Conservation (phyloP, 1,140 invertebrate genomes). For the Hylyphantes graminicola region DNA sequence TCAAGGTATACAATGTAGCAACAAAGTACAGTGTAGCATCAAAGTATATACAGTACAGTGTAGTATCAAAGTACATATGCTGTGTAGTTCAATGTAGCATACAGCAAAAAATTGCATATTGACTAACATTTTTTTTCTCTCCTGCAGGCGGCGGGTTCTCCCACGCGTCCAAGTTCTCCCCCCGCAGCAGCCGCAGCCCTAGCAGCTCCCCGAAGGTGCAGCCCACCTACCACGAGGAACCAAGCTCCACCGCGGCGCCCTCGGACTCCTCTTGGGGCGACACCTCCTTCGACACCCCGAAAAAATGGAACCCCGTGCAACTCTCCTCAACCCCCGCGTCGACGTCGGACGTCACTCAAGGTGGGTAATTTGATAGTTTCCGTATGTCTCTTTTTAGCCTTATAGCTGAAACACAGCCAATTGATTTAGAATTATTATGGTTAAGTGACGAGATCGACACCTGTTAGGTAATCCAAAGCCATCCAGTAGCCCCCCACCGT, state of each 20-base stretch:
- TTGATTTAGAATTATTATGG: too few relatives aligned
- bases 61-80: too few relatives aligned
- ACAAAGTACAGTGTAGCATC: too few relatives aligned
- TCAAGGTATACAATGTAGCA: too few relatives aligned
- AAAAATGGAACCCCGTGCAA: conserved; percentile 42
- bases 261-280: conserved; percentile 24
- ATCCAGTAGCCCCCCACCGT: too few relatives aligned
- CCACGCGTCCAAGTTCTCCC: conserved; percentile 3
- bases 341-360: not conserved
- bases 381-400: too few relatives aligned
- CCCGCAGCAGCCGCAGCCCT: conserved; percentile 30
- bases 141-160: not conserved
- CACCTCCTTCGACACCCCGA: not conserved
- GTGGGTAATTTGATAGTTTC: not conserved
- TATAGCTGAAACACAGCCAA: too few relatives aligned
- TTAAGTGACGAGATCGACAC: too few relatives aligned
- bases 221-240: not conserved
- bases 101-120: not conserved
- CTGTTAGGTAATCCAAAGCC: too few relatives aligned
- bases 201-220: conserved; percentile 47
- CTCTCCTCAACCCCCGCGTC: conserved; percentile 7
- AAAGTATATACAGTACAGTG: too few relatives aligned
- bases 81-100: too few relatives aligned
- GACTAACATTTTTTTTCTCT: not conserved
- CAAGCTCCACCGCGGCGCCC: not conserved